Evolutionary conservation across 2,113 vertebrate genomes (phyloP).

Genomic region (Microtus ochrogaster): DNA sequence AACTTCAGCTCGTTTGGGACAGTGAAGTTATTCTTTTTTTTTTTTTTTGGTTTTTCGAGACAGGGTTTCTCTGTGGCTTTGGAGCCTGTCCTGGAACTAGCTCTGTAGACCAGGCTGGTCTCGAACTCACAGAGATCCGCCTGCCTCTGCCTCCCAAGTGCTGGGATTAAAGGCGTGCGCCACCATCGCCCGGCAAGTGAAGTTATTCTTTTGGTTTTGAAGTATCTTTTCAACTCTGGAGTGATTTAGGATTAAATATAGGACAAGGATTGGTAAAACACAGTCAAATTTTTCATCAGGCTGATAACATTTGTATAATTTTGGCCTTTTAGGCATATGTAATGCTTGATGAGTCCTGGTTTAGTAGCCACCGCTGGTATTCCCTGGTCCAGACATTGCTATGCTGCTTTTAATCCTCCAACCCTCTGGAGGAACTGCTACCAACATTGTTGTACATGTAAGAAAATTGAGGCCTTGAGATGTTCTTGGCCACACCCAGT

Average conservation of each 20-base stretch:
- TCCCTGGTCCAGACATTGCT: neutral
- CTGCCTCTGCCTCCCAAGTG: too few species aligned
- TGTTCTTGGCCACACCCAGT: neutral
- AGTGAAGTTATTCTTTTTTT: slow-evolving; percentile 26
- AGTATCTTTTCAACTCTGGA: neutral
- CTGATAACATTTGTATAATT: slow-evolving; percentile 27
- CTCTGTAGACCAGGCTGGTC: too few species aligned
- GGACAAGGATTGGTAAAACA: slow-evolving; percentile 15
- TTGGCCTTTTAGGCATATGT: slow-evolving; percentile 44
- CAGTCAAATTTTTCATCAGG: neutral
- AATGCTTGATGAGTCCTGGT: neutral
- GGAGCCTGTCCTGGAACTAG: too few species aligned
- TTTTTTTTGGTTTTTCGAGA: too few species aligned
- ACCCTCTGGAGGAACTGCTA: neutral
- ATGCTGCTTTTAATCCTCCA: neutral
- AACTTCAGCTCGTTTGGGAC: neutral
- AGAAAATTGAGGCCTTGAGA: neutral
- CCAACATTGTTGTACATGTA: neutral
- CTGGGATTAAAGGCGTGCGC: too few species aligned
- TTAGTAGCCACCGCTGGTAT: neutral
- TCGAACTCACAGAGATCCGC: too few species aligned
- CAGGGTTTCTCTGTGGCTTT: too few species aligned
- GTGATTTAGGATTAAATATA: slow-evolving; percentile 42
- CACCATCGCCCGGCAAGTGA: too few species aligned
- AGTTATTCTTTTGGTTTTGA: neutral